Evolutionary conservation across 1,140 invertebrate genomes (phyloP).

Genomic region (Macrosteles quadrilineatus): DNA sequence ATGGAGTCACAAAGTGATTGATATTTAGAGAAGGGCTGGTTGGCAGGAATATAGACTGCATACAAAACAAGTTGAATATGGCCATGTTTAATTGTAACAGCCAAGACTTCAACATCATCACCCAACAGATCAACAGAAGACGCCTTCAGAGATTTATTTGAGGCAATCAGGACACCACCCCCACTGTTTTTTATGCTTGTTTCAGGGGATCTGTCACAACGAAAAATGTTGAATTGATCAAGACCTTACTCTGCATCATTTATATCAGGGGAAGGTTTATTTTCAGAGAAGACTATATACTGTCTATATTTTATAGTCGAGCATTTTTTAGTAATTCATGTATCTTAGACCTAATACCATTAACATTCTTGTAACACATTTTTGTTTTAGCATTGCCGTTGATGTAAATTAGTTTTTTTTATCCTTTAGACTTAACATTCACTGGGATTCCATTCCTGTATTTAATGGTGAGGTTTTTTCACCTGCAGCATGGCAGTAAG

Average conservation of each 20-base stretch:
- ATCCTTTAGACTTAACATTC: background rate
- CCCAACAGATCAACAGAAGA: background rate
- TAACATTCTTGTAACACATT: constrained; percentile 1
- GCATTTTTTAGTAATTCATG: background rate
- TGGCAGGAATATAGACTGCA: background rate
- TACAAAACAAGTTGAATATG: background rate
- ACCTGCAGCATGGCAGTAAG: background rate
- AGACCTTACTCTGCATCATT: constrained; percentile 13
- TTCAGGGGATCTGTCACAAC: constrained; percentile 6
- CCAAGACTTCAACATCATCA: background rate
- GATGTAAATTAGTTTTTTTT: constrained; percentile 6
- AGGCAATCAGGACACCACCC: background rate
- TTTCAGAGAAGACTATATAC: constrained; percentile 7
- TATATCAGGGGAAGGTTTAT: background rate
- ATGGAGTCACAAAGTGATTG: background rate
- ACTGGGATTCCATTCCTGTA: constrained; percentile 14
- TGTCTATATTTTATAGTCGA: background rate
- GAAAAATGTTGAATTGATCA: background rate
- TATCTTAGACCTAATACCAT: constrained; percentile 5
- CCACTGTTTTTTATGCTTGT: background rate
- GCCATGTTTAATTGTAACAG: background rate
- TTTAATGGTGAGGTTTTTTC: constrained; percentile 12
- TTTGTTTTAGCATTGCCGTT: constrained; percentile 22
- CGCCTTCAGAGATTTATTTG: background rate
- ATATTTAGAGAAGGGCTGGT: background rate